These are phyloP conservation scores for Harlomillsia oculata DNA, from an alignment of 1,140 invertebrate species.

Conservation along the genomic window DNA sequence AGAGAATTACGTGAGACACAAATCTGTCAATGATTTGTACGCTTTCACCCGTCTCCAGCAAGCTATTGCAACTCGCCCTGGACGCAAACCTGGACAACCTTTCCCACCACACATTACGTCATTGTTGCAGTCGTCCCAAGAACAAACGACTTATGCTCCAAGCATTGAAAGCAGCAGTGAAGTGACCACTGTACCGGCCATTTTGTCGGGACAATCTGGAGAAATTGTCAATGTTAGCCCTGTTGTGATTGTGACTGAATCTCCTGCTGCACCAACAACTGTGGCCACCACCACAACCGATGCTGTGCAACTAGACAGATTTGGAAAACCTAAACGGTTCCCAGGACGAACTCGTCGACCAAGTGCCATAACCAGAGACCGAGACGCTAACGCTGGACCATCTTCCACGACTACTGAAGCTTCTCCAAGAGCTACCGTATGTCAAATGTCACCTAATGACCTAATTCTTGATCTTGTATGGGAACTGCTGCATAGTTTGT, in stretches of 20 bases:
- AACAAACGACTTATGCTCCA: slow-evolving; percentile 18
- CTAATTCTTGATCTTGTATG: not conserved
- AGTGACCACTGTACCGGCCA: slow-evolving; percentile 23
- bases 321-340: slow-evolving; percentile 16
- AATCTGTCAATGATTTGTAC: slow-evolving; percentile 33
- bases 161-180: slow-evolving; percentile 13
- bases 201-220: slow-evolving; percentile 1
- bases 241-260: not conserved
- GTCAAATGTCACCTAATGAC: not conserved
- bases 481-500: not conserved
- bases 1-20: slow-evolving; percentile 28
- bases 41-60: slow-evolving; percentile 33
- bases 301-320: slow-evolving; percentile 15
- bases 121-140: slow-evolving; percentile 19
- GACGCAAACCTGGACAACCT: not conserved
- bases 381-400: not conserved
- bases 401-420: slow-evolving; percentile 11
- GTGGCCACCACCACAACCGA: slow-evolving; percentile 21
- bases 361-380: too few species aligned
- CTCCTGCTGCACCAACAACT: slow-evolving; percentile 4
- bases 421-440: not conserved
- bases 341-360: slow-evolving; percentile 7
- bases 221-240: slow-evolving; percentile 4
- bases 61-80: slow-evolving; percentile 28
- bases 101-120: not conserved